Percentiles rank a stretch among this genome's conserved stretches.
These are phyloP conservation scores for Trachelus stipa DNA, from an alignment of 2,888 invertebrate genomes.

Conservation along the genomic window DNA sequence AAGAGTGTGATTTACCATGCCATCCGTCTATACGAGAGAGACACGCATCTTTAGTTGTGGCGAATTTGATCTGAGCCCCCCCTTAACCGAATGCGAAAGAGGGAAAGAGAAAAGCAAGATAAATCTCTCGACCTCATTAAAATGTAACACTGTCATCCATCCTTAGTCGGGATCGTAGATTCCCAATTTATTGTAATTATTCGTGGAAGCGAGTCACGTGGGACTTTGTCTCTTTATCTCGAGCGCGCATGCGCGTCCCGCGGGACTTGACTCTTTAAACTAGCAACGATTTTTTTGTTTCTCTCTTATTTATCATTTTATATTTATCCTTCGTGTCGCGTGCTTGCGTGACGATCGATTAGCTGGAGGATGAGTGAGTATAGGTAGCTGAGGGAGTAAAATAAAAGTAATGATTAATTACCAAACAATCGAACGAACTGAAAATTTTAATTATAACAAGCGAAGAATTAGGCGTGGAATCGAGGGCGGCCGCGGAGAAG, in stretches of 20 bases:
- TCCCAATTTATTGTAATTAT: conserved; percentile 2
- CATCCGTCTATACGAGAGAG: conserved; percentile 3
- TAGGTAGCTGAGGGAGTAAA: neutral
- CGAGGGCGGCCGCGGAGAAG: neutral
- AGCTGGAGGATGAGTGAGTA: neutral
- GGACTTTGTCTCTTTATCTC: neutral
- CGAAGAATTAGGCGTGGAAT: neutral
- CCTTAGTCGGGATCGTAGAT: neutral
- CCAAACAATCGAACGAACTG: neutral
- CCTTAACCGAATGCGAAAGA: neutral
- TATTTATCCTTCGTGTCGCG: conserved; percentile 16
- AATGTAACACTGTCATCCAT: neutral
- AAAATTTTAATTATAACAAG: neutral
- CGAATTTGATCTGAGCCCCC: neutral
- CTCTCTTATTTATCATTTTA: conserved; percentile 15
- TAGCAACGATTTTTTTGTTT: conserved; percentile 17
- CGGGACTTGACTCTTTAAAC: neutral
- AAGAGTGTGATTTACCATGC: conserved; percentile 6
- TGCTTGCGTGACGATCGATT: neutral
- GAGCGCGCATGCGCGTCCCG: neutral
- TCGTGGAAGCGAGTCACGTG: neutral
- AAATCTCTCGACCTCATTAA: neutral
- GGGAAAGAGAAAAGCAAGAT: neutral
- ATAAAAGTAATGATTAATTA: neutral
- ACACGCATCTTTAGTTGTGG: neutral